Base-by-base conservation (phyloP, 2,888 invertebrate species). In the Drosophila nr. perissopoda region DNA sequence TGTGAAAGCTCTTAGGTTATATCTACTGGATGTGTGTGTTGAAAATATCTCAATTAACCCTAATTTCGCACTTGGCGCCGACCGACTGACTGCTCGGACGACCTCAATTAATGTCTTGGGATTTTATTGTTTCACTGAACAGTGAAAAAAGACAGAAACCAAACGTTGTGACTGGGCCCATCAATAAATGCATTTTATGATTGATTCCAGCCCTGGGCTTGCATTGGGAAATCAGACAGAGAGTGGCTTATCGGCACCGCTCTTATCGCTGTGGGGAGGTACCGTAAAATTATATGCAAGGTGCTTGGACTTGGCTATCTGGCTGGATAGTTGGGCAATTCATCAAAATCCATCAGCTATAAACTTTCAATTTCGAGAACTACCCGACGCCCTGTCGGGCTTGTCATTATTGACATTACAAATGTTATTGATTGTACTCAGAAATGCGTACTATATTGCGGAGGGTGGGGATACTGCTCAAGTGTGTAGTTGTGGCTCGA, bases 371-470 rank as follows among this genome's bases (percentile, higher is more conserved):
- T 79, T 82, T 80, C 75, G 58, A 67, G 67, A 68, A 78, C 74
- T 54, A 61, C 51, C 40, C 57, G 70, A 60, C 60, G 64, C 46
- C 66, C 64, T 74, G 79, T 74, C 62, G 74, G 36, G 34, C 85
- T 70, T 89, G 88, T 89, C 86, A 89, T 89, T 86, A 89, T 89
- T 86, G 85, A 88, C 90, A 88, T 86, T 88, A 89, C 88, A 85
- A 85, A 86, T 86, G 85, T 89, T 89, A 89, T 86, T 82, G 90
- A 88, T 86, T 82, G 88, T 73, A 72, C 40, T 53, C 52, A 16
- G 40, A 38, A 36, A 16, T 56, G 54, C 11, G 36, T 36, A 36
- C 6, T 2, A 36, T 2, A n/a, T 27, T 6, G 25, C 16, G 31
- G n/a, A 13, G 18, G 27, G n/a, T 11, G 10, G 29, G 40, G 16